Evolutionary conservation across 2,888 invertebrate species (phyloP), one percentile per base, ranked within the genome.

Genomic region (Drosophila pegasa): DNA sequence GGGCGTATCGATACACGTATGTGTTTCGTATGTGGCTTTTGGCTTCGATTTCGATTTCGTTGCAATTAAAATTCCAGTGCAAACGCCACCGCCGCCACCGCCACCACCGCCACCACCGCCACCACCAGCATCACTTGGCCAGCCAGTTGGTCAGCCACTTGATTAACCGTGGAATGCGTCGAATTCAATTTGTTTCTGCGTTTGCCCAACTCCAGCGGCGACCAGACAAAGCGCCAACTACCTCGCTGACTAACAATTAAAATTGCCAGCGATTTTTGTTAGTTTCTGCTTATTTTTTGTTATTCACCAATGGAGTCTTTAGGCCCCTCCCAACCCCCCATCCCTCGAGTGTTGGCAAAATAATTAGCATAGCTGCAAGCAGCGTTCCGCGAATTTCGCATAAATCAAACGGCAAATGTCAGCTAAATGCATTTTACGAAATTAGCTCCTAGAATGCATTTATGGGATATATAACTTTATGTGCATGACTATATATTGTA

Each of bases 21-120:
- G n/a, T n/a, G n/a, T n/a, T n/a, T 55, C 38, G 67, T 65, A 65
- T 65, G 58, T 68, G 75, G 65, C 55, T 69, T 68, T 61, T 78
- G 75, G 73, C 67, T 40, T 58, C 68, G 64, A 70, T 75, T 86
- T 81, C 79, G 67, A 66, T 88, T 85, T 84, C 66, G 51, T 73
- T 65, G 89, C 85, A 85, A 85, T 85, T 85, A 84, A 85, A 87
- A 85, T 85, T 88, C 85, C 88, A 76, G 63, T 62, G 59, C 66
- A 63, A 73, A 59, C 66, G 37, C 20, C 31, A 33, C 35, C 50
- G 16, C 16, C 50, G 40, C 62, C 50, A 60, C 59, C 67, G 47
- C 67, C 75, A 71, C 62, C 60, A 3, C 52, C 62, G 40, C 35
- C 48, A 9, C 12, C 43, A 60, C 27, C 37, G 12, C 18, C 60